These are phyloP conservation scores for Andrena chrysosceles DNA, from an alignment of 2,888 invertebrate genomes.

Conservation along the genomic window DNA sequence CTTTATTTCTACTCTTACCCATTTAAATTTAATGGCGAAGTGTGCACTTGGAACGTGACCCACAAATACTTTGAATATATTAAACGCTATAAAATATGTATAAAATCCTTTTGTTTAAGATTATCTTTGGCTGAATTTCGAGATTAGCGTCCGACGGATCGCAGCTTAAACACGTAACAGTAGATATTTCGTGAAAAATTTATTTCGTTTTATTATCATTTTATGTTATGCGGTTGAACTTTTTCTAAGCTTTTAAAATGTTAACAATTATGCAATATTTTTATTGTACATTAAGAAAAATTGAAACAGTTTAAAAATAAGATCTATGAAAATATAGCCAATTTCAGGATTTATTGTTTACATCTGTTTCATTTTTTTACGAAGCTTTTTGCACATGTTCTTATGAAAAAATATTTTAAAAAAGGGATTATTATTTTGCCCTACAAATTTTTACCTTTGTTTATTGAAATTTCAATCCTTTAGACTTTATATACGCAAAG, in stretches of 20 bases:
- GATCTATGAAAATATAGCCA: neutral
- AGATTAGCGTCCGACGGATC: slow-evolving; percentile 30
- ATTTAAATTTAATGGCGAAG: neutral
- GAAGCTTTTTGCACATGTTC: no score
- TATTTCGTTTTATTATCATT: neutral
- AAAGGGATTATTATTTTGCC: no score
- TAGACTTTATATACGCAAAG: no score
- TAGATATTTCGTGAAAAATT: neutral
- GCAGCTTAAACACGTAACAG: neutral
- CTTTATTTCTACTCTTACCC: neutral
- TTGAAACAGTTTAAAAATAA: neutral
- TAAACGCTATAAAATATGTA: neutral
- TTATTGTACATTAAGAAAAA: neutral
- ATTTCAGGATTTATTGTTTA: neutral
- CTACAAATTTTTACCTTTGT: no score
- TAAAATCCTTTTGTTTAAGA: neutral
- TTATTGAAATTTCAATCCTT: no score
- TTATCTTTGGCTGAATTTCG: neutral
- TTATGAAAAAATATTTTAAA: no score
- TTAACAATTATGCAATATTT: neutral
- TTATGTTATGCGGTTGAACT: neutral
- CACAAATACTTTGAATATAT: neutral
- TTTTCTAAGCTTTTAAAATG: neutral
- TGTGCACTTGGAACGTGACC: neutral
- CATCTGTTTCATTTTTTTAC: neutral